Base-by-base conservation (phyloP, 2,113 vertebrate species). In the Pampusana beccarii region DNA sequence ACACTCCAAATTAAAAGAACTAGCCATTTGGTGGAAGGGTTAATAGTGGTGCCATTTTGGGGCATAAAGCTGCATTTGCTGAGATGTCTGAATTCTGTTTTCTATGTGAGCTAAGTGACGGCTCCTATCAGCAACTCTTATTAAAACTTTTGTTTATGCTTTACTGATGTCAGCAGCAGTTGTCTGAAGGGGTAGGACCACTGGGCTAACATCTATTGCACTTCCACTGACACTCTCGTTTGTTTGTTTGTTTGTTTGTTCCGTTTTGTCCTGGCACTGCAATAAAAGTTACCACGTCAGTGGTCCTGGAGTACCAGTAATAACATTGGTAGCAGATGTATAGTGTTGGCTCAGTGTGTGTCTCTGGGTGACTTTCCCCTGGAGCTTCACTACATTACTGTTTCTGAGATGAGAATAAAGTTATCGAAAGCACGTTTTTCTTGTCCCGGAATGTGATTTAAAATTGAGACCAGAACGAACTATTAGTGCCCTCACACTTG, bases 281-380 rank as follows among this genome's bases (percentile, higher is more conserved):
- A 56, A 13, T 19, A 25, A 33, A 79, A 74, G 17, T 93, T 58
- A 53, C 26, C 10, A 16, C 11, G 16, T 62, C 60, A 61, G 19
- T 65, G 54, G 20, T 69, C 74, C 60, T 75, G 31, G 25, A 19
- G 8, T 62, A 71, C 16, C 40, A 53, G 40, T 48, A 66, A 42
- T 56, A 62, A 19, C 1, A 2, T 20, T 46, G 18, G 29, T 50
- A 34, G 28, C 25, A 83, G 11, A 14, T 50, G 8, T 46, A 16
- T 8, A 36, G 11, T 23, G n/a, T 40, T 71, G 31, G 62, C n/a
- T 65, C 44, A 34, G 1, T 0, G 0, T 0, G 0, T 64, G 31
- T 50, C 25, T 87, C 70, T 82, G 54, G 4, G 7, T 77, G 31
- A 7, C 24, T 81, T 85, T 62, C 26, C 70, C 6, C 44, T 88